Conservation (phyloP, 2,888 invertebrate species). For the Amphipoea lucens region DNA sequence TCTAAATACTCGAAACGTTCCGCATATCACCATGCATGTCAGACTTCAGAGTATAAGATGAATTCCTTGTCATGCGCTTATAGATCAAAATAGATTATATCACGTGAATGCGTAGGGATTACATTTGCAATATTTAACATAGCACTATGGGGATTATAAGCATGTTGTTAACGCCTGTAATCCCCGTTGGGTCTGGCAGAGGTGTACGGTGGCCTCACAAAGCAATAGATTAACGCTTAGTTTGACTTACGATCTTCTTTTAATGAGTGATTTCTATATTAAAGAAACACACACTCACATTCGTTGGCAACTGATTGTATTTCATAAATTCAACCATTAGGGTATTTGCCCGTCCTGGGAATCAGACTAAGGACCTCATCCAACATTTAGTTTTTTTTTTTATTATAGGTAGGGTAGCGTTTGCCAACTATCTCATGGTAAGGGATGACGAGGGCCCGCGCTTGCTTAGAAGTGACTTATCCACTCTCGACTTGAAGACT, state of each 20-base stretch:
- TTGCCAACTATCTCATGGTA: not conserved
- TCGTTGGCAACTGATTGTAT: too few relatives aligned
- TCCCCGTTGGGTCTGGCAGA: not conserved
- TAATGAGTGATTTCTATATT: too few relatives aligned
- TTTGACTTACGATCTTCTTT: too few relatives aligned
- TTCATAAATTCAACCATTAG: too few relatives aligned
- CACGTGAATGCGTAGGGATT: not conserved
- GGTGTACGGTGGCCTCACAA: not conserved
- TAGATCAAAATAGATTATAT: constrained; percentile 10
- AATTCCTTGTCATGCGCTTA: constrained; percentile 20
- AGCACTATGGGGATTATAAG: not conserved
- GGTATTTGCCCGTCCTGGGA: too few relatives aligned
- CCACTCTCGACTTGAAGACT: not conserved
- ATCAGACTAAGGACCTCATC: too few relatives aligned
- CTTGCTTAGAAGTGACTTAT: too few relatives aligned
- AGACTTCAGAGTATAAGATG: not conserved
- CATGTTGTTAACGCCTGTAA: not conserved
- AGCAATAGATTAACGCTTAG: too few relatives aligned
- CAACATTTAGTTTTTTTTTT: too few relatives aligned
- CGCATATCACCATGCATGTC: constrained; percentile 2
- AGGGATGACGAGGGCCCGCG: not conserved
- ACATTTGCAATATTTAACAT: not conserved
- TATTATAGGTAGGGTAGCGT: too few relatives aligned
- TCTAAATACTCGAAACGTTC: constrained; percentile 27
- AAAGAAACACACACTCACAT: too few relatives aligned